Percentiles rank a stretch among this genome's conserved stretches.
Evolutionary conservation across 2,113 vertebrate genomes (phyloP).

Genomic region (Dipodomys spectabilis): DNA sequence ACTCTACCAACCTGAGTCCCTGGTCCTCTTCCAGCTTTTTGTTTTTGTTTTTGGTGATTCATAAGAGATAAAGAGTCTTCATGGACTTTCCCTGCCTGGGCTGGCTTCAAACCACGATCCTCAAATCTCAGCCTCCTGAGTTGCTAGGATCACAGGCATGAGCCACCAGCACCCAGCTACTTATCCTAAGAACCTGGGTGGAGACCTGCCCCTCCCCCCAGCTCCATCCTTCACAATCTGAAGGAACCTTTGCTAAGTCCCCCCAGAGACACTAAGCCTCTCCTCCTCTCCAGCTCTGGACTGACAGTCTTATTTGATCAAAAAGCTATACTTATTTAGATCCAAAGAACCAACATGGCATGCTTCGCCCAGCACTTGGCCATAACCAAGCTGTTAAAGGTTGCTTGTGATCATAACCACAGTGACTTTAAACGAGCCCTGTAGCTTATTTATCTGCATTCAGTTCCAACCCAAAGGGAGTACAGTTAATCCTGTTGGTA

Average conservation of each 20-base stretch:
- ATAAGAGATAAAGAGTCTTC: too few species aligned
- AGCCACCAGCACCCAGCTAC: too few species aligned
- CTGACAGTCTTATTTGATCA: neutral
- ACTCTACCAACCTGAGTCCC: too few species aligned
- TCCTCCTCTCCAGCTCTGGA: neutral
- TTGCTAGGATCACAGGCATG: too few species aligned
- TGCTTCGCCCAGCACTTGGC: neutral
- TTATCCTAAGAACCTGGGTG: too few species aligned
- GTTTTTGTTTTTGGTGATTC: too few species aligned
- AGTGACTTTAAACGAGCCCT: constrained; percentile 13
- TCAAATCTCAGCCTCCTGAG: too few species aligned
- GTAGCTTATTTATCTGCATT: neutral
- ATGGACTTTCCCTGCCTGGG: too few species aligned
- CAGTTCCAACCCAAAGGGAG: neutral
- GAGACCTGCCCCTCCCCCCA: neutral
- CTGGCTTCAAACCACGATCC: too few species aligned
- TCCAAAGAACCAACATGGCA: neutral
- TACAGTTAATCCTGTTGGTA: neutral
- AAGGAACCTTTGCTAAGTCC: neutral
- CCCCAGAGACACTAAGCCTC: too few species aligned
- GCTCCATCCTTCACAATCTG: neutral
- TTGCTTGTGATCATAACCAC: neutral
- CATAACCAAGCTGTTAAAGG: neutral
- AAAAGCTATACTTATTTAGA: neutral
- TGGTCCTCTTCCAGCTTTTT: too few species aligned